Base-by-base conservation (phyloP, 2,113 vertebrate genomes). In the Pseudorectes ferrugineus region DNA sequence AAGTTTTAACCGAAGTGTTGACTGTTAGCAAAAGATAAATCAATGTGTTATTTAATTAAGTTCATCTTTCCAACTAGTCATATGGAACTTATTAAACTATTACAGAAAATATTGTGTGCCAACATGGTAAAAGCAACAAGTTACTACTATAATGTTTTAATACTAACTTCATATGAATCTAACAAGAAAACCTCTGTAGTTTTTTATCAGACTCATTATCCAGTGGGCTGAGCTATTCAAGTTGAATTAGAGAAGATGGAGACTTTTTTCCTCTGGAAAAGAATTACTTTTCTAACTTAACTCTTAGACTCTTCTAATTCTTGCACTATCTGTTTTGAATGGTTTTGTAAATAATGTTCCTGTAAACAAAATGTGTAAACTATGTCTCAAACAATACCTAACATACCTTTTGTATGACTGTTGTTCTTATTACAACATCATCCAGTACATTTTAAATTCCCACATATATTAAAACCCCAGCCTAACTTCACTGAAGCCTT, bases 81-180 rank as follows among this genome's bases (percentile, higher is more conserved):
- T 88, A 83, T 80, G 75, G 79, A 93, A 82, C 33, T 73, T 88
- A 92, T 85, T 95, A 80, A 88, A 78, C 67, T 85, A 58, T 84
- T 92, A 77, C 25, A 80, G 73, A 91, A 95, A 61, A 66, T 74
- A 86, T 17, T 76, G 25, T 49, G 7, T 70, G 42, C 23, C 72
- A 66, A 65, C 26, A 62, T 25, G 29, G 79, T 83, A 91, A 93
- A 93, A 84, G 35, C 58, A 92, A 65, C 49, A 66, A 95, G 49
- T 70, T 88, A 65, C 54, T 92, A 45, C 25, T 57, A 29, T 61
- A 88, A 68, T 65, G 40, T 57, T 83, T 83, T 68, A 88, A 36
- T 88, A 52, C 75, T 48, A 88, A 59, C 19, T 88, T 92, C 72
- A 42, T 57, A 61, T 49, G 12, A 73, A n/a, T 49, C 72, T 73